A percentile compares a stretch with the other conserved stretches of the same genome.
phyloP scores from a whole-genome alignment of 2,113 vertebrate genomes.

The Labeo rohita region DNA sequence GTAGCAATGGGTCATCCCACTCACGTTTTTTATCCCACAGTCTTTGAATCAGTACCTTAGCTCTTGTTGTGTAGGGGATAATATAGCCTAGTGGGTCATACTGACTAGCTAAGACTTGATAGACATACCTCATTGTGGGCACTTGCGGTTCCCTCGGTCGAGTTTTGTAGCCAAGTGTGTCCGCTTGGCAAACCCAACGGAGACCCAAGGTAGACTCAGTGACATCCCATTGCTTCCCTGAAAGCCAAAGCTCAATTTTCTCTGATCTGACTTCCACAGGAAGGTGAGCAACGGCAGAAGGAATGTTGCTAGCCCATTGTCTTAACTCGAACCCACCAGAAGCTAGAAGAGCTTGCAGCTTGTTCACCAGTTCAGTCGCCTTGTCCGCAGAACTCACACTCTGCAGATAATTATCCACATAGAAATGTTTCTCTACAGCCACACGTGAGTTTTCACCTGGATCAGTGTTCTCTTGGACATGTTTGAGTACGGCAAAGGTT shows the following conservation, averaged over 20 bases:
- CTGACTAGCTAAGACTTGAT: constrained; percentile 15
- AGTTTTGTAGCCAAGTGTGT: not conserved
- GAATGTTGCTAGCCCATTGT: not conserved
- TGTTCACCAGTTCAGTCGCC: not conserved
- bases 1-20: too few relatives aligned
- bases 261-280: not conserved
- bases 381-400: not conserved
- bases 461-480: not conserved
- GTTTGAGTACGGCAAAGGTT: not conserved
- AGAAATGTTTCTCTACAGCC: not conserved
- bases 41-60: not conserved
- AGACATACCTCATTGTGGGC: not conserved
- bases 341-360: not conserved
- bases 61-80: not conserved
- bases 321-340: not conserved
- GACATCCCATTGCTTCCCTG: not conserved
- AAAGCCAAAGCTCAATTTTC: not conserved
- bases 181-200: not conserved
- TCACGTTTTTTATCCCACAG: too few relatives aligned
- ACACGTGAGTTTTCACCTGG: not conserved
- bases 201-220: not conserved
- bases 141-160: not conserved
- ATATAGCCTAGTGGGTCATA: not conserved
- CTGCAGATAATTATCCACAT: not conserved
- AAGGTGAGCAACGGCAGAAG: not conserved